phyloP scores from a whole-genome alignment of 1,140 invertebrate species.

The Tachypleus tridentatus region DNA sequence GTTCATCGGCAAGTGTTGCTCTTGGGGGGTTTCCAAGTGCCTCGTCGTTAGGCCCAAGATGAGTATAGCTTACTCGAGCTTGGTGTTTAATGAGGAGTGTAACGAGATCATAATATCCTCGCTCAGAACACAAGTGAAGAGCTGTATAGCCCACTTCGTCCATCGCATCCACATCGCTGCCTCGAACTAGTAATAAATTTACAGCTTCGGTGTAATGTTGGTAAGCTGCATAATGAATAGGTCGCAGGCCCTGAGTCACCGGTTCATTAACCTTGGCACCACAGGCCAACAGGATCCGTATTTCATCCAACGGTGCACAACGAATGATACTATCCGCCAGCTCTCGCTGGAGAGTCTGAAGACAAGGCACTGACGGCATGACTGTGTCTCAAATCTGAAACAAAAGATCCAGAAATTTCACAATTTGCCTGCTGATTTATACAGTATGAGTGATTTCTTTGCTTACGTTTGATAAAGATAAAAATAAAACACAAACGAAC shows the following conservation, averaged over 20 bases:
- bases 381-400: too few relatives aligned
- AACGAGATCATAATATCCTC: constrained; percentile 48
- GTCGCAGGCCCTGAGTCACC: constrained; percentile 54
- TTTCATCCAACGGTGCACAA: constrained; percentile 70
- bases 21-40: constrained; percentile 26
- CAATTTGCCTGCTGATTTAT: too few relatives aligned
- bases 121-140: constrained; percentile 71
- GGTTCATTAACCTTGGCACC: constrained; percentile 58
- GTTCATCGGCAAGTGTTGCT: constrained; percentile 49
- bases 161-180: constrained; percentile 61
- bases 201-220: constrained; percentile 67
- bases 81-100: constrained; percentile 60
- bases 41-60: constrained; percentile 18
- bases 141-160: constrained; percentile 85
- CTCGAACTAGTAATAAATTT: constrained; percentile 56
- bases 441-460: too few relatives aligned
- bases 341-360: constrained; percentile 53
- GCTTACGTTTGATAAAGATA: too few relatives aligned
- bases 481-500: too few relatives aligned
- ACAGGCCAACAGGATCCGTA: constrained; percentile 67
- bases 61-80: constrained; percentile 59
- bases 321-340: constrained; percentile 79
- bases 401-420: too few relatives aligned
- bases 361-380: constrained; percentile 22
- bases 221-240: constrained; percentile 86